Base-by-base conservation (phyloP, 1,140 invertebrate species). In the Hyles vespertilio region DNA sequence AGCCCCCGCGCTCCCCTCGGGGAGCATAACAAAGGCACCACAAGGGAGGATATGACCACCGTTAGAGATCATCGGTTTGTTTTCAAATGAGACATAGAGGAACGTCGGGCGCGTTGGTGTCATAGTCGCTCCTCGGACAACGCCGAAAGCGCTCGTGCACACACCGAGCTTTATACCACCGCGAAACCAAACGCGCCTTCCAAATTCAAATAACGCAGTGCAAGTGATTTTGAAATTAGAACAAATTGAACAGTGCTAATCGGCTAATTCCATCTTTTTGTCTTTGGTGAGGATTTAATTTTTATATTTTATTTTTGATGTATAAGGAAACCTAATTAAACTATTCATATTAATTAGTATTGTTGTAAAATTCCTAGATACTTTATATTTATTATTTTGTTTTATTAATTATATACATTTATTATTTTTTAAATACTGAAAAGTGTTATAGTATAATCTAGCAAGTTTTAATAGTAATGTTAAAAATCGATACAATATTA, bases 61-160 rank as follows among this genome's bases (percentile, higher is more conserved):
- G 56, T 50, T 40, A 65, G 63, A 63, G 70, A 54, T 63, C 71
- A 69, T 52, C 58, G 51, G 43, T 58, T 51, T 59, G 55, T 61
- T 68, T 62, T 67, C 65, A 67, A 66, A 77, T 77, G 70, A 81
- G 65, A 70, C 77, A 71, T 82, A 79, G 76, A 77, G 70, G 77
- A 72, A 61, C 69, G 69, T 54, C 59, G 61, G 51, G 65, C 46
- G 59, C 53, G 61, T 49, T 40, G 59, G 50, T 70, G 57, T 61
- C 68, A 51, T 72, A 86, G 83, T 86, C 75, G 74, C 59, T 64
- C 65, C 72, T 73, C 61, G 73, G 59, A 65, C 51, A 56, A 64
- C 64, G 61, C 59, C 40, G 67, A 71, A 69, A 67, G 59, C 72
- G 70, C 73, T 77, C 71, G 81, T 60, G 63, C 65, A 58, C 53